These are phyloP conservation scores for Vicugna pacos DNA, from an alignment of 2,113 vertebrate species.

Conservation along the genomic window DNA sequence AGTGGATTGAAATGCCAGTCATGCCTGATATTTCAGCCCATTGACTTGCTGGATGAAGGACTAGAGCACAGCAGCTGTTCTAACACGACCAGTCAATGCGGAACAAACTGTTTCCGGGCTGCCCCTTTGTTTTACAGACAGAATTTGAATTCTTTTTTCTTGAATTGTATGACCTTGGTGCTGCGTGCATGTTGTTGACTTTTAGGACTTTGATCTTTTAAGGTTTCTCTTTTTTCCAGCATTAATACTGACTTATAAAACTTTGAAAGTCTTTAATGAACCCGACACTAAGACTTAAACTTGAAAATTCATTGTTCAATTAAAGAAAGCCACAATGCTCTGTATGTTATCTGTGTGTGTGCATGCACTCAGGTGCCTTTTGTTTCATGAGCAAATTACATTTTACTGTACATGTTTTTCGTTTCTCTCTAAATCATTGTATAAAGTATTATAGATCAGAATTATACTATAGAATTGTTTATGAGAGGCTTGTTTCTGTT, in stretches of 20 bases:
- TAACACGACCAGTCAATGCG: conserved; percentile 77
- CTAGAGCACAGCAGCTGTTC: conserved; percentile 71
- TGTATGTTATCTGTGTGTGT: conserved; percentile 81
- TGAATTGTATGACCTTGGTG: conserved; percentile 84
- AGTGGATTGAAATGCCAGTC: conserved; percentile 83
- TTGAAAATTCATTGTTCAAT: conserved; percentile 77
- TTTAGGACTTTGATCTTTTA: conserved; percentile 83
- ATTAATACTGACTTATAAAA: conserved; percentile 84
- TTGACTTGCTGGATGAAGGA: conserved; percentile 81
- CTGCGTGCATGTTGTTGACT: conserved; percentile 84
- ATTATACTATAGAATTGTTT: conserved; percentile 44
- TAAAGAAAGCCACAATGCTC: conserved; percentile 55
- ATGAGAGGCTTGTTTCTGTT: conserved; percentile 64
- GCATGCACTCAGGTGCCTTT: conserved; percentile 60
- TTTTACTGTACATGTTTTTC: conserved; percentile 65
- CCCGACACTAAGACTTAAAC: conserved; percentile 82
- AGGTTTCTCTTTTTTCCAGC: conserved; percentile 66
- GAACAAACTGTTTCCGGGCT: conserved; percentile 69
- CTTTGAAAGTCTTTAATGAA: conserved; percentile 81
- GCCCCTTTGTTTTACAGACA: conserved; percentile 76
- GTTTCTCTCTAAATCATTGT: conserved; percentile 65
- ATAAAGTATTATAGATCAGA: conserved; percentile 49
- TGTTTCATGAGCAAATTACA: conserved; percentile 48
- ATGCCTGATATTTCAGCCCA: conserved; percentile 83
- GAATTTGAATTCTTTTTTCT: conserved; percentile 76